Conservation (phyloP, 1,140 invertebrate genomes). For the Drosophila quadrilineata region DNA sequence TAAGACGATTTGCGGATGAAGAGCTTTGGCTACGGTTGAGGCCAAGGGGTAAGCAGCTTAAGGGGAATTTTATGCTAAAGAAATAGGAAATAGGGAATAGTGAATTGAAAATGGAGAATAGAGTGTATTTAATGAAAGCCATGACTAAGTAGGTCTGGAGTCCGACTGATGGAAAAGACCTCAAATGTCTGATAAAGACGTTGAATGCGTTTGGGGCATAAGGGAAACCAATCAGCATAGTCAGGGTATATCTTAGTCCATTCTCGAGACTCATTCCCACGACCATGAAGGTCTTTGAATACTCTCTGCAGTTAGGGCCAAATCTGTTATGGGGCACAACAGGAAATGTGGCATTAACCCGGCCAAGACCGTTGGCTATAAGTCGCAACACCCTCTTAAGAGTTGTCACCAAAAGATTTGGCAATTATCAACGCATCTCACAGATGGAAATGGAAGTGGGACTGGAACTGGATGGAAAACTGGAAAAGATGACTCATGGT, state of each 20-base stretch:
- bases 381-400: conserved; percentile 60
- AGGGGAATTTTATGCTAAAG: conserved; percentile 31
- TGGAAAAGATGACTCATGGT: conserved; percentile 53
- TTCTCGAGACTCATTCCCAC: conserved; percentile 39
- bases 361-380: conserved; percentile 34
- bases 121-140: no score
- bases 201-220: no score
- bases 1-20: conserved; percentile 44
- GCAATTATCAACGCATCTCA: conserved; percentile 52
- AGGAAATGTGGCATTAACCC: conserved; percentile 48
- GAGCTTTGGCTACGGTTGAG: conserved; percentile 49
- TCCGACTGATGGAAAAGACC: no score
- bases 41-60: conserved; percentile 46
- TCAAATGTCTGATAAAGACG: no score
- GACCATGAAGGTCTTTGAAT: neutral
- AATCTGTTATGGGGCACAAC: conserved; percentile 34
- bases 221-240: no score
- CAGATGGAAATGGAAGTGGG: neutral
- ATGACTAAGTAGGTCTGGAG: no score
- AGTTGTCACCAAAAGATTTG: conserved; percentile 36
- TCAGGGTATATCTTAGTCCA: conserved; percentile 3
- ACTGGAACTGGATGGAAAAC: neutral
- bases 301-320: conserved; percentile 34
- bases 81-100: conserved; percentile 13
- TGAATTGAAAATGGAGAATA: no score